Conservation (phyloP, 2,797 vertebrate species). For the Schizopygopsis pylzovi region DNA sequence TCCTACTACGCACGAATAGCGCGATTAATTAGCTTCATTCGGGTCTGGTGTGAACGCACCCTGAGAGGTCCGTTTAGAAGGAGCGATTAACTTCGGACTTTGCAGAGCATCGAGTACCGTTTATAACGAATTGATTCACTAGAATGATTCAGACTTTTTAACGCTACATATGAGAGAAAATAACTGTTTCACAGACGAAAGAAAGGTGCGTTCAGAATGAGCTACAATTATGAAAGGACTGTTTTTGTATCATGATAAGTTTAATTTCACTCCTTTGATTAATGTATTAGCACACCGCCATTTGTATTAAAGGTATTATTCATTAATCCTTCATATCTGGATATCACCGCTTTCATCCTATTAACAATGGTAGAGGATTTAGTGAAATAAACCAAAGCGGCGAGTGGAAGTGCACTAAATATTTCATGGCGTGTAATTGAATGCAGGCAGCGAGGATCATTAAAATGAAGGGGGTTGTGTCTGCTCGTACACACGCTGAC, state of each 20-base stretch:
- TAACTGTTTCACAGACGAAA: neutral
- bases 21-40: no score
- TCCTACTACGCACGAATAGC: no score
- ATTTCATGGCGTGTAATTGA: constrained; percentile 78
- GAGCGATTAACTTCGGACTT: neutral
- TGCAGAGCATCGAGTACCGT: no score
- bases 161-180: neutral
- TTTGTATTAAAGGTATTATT: constrained; percentile 1
- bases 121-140: neutral
- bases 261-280: constrained; percentile 23
- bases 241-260: neutral
- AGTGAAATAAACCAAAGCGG: constrained; percentile 67
- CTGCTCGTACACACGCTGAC: neutral
- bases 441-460: constrained; percentile 70
- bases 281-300: neutral
- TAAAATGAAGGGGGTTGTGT: constrained; percentile 57
- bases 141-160: neutral
- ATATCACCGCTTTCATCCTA: constrained; percentile 51
- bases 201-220: neutral
- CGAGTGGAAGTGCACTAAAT: constrained; percentile 70
- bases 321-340: constrained; percentile 24
- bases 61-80: neutral
- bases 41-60: no score
- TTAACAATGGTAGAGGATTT: constrained; percentile 44
- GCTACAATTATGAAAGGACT: neutral